These are phyloP conservation scores for Promerops cafer DNA, from an alignment of 2,113 vertebrate species.

Conservation along the genomic window DNA sequence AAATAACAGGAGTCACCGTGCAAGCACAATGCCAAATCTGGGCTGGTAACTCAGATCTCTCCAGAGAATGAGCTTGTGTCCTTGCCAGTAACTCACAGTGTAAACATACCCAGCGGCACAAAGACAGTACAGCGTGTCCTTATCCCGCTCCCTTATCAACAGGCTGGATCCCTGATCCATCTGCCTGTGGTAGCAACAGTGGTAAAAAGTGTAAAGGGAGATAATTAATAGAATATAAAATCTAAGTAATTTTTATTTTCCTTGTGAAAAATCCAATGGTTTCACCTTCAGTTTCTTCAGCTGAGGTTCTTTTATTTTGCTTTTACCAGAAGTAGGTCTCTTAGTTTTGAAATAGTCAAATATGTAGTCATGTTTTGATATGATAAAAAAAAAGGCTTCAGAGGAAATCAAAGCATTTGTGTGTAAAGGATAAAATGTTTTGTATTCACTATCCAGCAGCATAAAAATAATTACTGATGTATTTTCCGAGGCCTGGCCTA, in stretches of 20 bases:
- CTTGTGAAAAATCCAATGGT: not conserved
- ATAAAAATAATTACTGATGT: not conserved
- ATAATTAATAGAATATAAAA: not conserved
- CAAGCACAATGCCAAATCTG: not conserved
- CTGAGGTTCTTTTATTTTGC: not conserved
- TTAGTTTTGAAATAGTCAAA: not conserved
- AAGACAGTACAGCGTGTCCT: not conserved
- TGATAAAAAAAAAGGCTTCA: not conserved
- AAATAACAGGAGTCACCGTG: not conserved
- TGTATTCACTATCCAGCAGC: not conserved
- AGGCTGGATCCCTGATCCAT: not conserved
- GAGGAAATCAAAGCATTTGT: not conserved
- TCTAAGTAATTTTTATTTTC: not conserved
- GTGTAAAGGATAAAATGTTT: not conserved
- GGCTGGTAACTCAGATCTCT: not conserved
- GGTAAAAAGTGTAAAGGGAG: not conserved
- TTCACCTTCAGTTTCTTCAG: not conserved
- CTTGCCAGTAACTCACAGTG: not conserved
- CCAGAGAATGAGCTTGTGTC: not conserved
- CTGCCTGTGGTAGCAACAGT: not conserved
- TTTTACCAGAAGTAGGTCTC: not conserved
- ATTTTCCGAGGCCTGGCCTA: not conserved
- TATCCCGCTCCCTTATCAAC: not conserved
- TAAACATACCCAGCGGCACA: not conserved
- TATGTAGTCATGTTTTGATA: not conserved